phyloP scores from a whole-genome alignment of 64 coral and sea anemone species.

The Montipora efflorescens region DNA sequence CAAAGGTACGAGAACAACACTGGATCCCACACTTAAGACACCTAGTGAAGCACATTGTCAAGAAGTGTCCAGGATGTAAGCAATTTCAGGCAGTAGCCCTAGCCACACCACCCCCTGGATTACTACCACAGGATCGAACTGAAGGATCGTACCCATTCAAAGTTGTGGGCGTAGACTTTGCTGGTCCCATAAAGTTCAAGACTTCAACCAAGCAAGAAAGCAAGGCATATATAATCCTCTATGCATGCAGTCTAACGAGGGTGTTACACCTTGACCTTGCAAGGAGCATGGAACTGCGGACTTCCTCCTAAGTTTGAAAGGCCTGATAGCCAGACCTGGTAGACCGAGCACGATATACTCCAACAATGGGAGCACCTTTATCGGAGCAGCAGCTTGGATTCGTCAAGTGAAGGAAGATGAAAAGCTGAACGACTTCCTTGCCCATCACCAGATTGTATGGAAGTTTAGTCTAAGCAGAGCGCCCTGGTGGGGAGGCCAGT shows the following conservation, averaged over 20 bases:
- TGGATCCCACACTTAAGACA: conserved; percentile 63
- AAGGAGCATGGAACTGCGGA: not conserved
- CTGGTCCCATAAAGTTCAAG: conserved; percentile 21
- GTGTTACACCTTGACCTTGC: not conserved
- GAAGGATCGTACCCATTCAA: conserved; percentile 15
- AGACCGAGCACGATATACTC: conserved; percentile 41
- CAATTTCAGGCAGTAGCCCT: conserved; percentile 45
- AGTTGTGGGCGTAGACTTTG: conserved; percentile 39
- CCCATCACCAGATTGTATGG: conserved; percentile 31
- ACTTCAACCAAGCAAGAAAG: conserved; percentile 14
- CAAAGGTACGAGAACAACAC: conserved; percentile 62
- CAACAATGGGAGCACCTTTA: conserved; percentile 54
- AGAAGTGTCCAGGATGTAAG: conserved; percentile 52
- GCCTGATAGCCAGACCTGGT: not conserved
- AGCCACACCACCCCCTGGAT: conserved; percentile 34
- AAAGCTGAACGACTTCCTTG: conserved; percentile 25
- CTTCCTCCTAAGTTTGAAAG: too few species aligned
- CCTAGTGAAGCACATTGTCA: conserved; percentile 12
- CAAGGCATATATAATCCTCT: conserved; percentile 36
- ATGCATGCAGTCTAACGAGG: conserved; percentile 57
- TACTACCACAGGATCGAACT: conserved; percentile 8
- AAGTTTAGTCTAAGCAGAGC: conserved; percentile 56
- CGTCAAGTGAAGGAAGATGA: conserved; percentile 35
- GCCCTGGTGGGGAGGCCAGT: conserved; percentile 72
- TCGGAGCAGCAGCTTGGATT: conserved; percentile 43